Percentiles rank a stretch among this genome's conserved stretches.
These are phyloP conservation scores for Picathartes gymnocephalus DNA, from an alignment of 2,113 vertebrate species.

Conservation along the genomic window DNA sequence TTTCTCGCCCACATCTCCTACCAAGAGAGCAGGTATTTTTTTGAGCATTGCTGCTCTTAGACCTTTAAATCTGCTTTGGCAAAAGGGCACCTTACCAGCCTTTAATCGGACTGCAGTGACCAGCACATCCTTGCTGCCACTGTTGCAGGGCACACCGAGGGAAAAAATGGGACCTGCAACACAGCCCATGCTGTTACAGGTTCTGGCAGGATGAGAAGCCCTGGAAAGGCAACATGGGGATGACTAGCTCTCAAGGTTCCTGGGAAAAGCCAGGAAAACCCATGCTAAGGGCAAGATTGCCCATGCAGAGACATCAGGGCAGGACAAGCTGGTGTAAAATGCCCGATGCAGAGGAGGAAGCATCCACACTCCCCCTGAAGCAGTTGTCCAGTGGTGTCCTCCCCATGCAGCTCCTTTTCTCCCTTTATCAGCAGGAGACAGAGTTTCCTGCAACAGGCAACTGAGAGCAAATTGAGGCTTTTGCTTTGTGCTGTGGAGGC, in stretches of 20 bases:
- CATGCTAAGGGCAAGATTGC: neutral
- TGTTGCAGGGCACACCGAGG: neutral
- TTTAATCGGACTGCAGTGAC: neutral
- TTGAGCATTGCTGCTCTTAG: neutral
- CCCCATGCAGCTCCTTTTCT: neutral
- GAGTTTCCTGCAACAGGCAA: neutral
- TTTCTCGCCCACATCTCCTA: neutral
- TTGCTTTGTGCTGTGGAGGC: neutral
- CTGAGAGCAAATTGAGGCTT: neutral
- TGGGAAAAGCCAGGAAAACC: neutral
- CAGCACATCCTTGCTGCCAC: neutral
- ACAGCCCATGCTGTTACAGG: neutral
- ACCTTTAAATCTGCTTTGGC: neutral
- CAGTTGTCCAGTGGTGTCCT: neutral
- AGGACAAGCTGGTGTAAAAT: neutral
- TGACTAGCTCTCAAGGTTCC: neutral
- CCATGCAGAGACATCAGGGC: neutral
- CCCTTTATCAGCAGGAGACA: neutral
- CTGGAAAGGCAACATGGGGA: neutral
- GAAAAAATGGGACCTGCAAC: neutral
- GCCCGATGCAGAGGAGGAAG: neutral
- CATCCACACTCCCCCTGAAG: neutral
- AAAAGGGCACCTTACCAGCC: neutral
- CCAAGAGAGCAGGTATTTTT: neutral
- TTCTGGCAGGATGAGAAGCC: neutral